These are phyloP conservation scores for Scrobipalpa atriplicella DNA, from an alignment of 2,888 invertebrate species.

Conservation along the genomic window DNA sequence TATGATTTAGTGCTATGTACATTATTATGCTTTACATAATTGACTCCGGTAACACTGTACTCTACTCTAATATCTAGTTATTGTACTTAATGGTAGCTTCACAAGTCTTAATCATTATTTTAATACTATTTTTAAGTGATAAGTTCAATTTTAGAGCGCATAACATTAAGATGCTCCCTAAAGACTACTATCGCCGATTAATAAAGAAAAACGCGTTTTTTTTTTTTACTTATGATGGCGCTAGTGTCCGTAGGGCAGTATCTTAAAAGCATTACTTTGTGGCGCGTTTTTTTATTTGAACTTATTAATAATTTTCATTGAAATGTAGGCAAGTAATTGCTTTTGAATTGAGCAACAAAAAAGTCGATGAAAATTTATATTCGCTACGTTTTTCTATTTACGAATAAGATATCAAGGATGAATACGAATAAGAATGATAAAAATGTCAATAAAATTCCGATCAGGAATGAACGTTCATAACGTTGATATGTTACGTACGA, in stretches of 20 bases:
- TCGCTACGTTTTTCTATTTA: not conserved
- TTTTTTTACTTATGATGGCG: no score
- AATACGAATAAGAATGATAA: not conserved
- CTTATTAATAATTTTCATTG: slow-evolving; percentile 17
- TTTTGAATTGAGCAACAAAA: slow-evolving; percentile 69
- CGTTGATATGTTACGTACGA: slow-evolving; percentile 57
- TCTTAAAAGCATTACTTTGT: no score
- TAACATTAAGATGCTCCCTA: not conserved
- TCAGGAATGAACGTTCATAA: slow-evolving; percentile 47
- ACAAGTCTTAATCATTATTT: slow-evolving; percentile 45
- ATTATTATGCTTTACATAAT: slow-evolving; percentile 60
- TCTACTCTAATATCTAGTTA: slow-evolving; percentile 65
- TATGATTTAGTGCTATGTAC: slow-evolving; percentile 28
- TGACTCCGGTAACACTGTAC: slow-evolving; percentile 69
- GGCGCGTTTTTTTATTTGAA: not conserved
- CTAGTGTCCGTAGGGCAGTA: no score
- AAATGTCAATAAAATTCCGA: slow-evolving; percentile 14
- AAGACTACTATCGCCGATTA: no score
- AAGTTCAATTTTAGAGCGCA: slow-evolving; percentile 6
- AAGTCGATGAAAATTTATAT: slow-evolving; percentile 22
- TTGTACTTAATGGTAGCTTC: slow-evolving; percentile 73
- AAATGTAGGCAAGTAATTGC: slow-evolving; percentile 50
- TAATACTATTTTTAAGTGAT: slow-evolving; percentile 37
- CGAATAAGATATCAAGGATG: not conserved
- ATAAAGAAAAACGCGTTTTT: no score